phyloP scores from a whole-genome alignment of 2,797 vertebrate species.

The Oreonectes daqikongensis region DNA sequence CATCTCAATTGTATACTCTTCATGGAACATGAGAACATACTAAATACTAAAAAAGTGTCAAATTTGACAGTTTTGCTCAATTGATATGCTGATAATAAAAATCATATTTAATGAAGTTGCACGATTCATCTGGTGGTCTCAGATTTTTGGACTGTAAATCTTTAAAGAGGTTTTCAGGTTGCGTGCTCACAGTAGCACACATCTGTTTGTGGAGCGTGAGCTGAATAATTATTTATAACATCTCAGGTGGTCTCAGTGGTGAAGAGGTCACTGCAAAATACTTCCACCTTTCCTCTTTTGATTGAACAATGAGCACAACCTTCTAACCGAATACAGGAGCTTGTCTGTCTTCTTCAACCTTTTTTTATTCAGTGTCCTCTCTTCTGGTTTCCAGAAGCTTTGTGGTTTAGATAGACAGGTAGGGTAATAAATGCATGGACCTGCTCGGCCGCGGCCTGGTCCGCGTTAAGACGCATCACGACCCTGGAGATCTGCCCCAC shows the following conservation, averaged over 20 bases:
- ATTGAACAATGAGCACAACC: slow-evolving; percentile 40
- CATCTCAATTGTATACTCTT: too few relatives aligned
- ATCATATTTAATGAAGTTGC: too few relatives aligned
- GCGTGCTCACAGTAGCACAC: slow-evolving; percentile 42
- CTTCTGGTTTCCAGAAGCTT: background rate
- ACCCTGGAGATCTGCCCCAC: slow-evolving; percentile 35
- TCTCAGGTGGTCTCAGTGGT: slow-evolving; percentile 41
- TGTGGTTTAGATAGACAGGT: slow-evolving; percentile 49
- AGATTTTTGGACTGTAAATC: slow-evolving; percentile 2
- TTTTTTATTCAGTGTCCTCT: background rate
- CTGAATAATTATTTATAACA: slow-evolving; percentile 12
- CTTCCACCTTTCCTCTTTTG: slow-evolving; percentile 40
- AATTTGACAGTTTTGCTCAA: background rate
- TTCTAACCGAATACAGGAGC: slow-evolving; percentile 28
- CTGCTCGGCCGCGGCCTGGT: slow-evolving; percentile 33
- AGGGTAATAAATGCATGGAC: slow-evolving; percentile 43
- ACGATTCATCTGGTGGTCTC: background rate
- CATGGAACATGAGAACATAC: background rate
- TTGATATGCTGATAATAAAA: background rate
- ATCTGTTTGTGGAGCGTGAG: slow-evolving; percentile 47
- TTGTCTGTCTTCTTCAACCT: slow-evolving; percentile 3
- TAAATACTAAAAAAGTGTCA: background rate
- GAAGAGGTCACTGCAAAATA: slow-evolving; percentile 46
- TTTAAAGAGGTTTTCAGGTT: slow-evolving; percentile 33
- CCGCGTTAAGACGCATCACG: slow-evolving; percentile 36